These are phyloP conservation scores for Zhengitettix transpicula DNA, from an alignment of 2,888 invertebrate genomes.

Conservation along the genomic window DNA sequence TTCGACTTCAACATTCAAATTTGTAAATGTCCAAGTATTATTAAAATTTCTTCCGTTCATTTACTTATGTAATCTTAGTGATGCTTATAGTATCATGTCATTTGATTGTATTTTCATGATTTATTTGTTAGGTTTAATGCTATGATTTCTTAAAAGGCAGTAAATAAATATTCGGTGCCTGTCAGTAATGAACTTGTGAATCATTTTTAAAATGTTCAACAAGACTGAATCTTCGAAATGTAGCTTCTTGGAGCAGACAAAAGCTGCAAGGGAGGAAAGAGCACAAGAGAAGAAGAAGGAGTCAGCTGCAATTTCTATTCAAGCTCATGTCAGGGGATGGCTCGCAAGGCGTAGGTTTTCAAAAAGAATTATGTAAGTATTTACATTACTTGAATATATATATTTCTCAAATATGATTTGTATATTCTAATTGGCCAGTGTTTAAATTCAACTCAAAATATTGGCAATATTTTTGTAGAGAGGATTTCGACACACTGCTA, in stretches of 20 bases:
- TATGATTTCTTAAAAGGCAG: neutral
- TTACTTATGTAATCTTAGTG: too few species aligned
- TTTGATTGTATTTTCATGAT: too few species aligned
- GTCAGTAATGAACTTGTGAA: neutral
- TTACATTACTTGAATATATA: neutral
- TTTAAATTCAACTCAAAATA: constrained; percentile 1
- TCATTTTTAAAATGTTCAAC: constrained; percentile 36
- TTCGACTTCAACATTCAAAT: too few species aligned
- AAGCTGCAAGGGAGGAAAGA: constrained; percentile 77
- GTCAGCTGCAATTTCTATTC: constrained; percentile 53
- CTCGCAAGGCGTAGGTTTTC: constrained; percentile 47
- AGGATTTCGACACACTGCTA: constrained; percentile 59
- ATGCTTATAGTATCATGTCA: too few species aligned
- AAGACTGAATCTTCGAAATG: constrained; percentile 49
- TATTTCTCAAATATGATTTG: neutral
- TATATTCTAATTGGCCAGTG: constrained; percentile 1
- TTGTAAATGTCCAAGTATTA: too few species aligned
- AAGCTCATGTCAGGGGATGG: constrained; percentile 60
- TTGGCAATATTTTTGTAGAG: constrained; percentile 30
- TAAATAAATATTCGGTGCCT: neutral
- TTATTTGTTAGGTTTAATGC: too few species aligned
- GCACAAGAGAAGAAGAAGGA: constrained; percentile 70
- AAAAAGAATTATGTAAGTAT: constrained; percentile 49
- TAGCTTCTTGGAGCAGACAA: constrained; percentile 74
- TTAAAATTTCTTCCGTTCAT: too few species aligned